Percentiles rank a stretch among this genome's conserved stretches.
Conservation (phyloP, 2,888 invertebrate genomes). For the Spodoptera littoralis region DNA sequence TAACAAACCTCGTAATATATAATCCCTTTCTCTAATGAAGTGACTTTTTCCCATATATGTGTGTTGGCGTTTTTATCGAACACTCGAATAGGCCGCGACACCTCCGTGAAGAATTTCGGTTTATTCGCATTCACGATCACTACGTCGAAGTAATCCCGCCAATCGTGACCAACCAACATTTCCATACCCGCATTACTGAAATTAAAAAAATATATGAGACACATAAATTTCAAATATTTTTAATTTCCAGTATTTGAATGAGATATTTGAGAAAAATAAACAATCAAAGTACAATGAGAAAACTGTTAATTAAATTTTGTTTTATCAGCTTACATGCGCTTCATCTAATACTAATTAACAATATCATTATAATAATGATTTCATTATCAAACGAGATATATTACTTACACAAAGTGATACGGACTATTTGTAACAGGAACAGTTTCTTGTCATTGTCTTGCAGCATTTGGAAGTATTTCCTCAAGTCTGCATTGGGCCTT, state of each 20-base stretch:
- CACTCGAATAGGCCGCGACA: constrained; percentile 96
- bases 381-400: not conserved
- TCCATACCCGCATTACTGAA: constrained; percentile 97
- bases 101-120: constrained; percentile 98
- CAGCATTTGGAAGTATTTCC: constrained; percentile 93
- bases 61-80: constrained; percentile 94
- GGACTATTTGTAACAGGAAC: constrained; percentile 99
- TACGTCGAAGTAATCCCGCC: constrained; percentile 97
- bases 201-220: constrained; percentile 23
- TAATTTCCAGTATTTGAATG: no score
- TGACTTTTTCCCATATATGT: constrained; percentile 97
- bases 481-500: constrained; percentile 92
- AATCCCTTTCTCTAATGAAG: constrained; percentile 94
- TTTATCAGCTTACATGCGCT: no score
- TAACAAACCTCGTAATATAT: constrained; percentile 96
- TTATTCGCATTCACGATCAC: constrained; percentile 98
- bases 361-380: no score
- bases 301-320: no score
- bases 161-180: constrained; percentile 95
- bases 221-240: no score
- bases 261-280: no score
- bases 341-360: no score
- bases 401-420: constrained; percentile 96
- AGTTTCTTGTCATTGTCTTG: constrained; percentile 94
- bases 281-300: no score